Conservation (phyloP, 2,113 vertebrate genomes). For the Oriolus oriolus region DNA sequence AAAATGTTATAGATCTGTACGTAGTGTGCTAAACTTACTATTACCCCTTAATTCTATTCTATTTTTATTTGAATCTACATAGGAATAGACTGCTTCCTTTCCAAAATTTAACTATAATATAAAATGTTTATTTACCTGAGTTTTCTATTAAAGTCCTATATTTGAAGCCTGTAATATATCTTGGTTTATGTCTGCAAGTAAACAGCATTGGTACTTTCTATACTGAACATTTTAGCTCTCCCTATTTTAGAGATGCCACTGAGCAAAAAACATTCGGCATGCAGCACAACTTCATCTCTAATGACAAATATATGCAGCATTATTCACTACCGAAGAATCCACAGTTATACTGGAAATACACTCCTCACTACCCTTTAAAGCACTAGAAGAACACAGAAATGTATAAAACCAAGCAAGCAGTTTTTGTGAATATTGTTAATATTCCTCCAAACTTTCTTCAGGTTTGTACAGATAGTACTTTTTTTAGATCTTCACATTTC, state of each 20-base stretch:
- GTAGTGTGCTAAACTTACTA: not conserved
- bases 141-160: not conserved
- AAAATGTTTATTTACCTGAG: not conserved
- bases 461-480: not conserved
- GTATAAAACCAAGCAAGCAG: not conserved
- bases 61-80: not conserved
- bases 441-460: not conserved
- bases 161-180: not conserved
- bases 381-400: not conserved
- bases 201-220: not conserved
- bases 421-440: not conserved
- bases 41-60: not conserved
- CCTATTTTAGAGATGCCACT: not conserved
- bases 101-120: not conserved
- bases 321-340: not conserved
- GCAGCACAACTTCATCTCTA: not conserved
- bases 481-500: not conserved
- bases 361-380: not conserved
- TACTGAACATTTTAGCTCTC: not conserved
- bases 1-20: not conserved
- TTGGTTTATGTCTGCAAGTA: not conserved
- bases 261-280: not conserved
- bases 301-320: not conserved
- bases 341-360: not conserved
- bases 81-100: not conserved